phyloP scores from a whole-genome alignment of 92 coral and sea anemone genomes.

The Pocillopora grandis region DNA sequence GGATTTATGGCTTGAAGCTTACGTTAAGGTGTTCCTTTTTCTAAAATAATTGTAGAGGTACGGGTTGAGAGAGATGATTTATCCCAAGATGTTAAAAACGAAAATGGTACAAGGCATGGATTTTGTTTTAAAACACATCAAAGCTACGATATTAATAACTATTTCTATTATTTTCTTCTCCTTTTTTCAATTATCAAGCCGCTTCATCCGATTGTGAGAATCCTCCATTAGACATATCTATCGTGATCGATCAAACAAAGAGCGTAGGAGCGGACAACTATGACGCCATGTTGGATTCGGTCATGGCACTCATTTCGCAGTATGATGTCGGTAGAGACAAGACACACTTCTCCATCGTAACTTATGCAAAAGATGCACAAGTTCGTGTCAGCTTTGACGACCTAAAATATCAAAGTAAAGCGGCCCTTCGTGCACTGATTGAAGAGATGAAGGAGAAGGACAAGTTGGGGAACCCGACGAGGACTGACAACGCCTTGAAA shows the following conservation, averaged over 20 bases:
- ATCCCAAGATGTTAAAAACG: neutral
- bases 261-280: conserved; percentile 20
- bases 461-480: conserved; percentile 14
- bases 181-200: neutral
- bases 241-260: conserved; percentile 34
- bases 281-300: conserved; percentile 12
- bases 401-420: conserved; percentile 5
- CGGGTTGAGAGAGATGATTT: neutral
- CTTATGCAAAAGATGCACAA: neutral
- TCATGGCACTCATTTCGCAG: neutral
- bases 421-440: neutral
- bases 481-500: conserved; percentile 22
- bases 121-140: neutral
- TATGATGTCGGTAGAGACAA: conserved; percentile 22
- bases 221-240: conserved; percentile 25
- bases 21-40: no score
- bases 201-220: conserved; percentile 1
- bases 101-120: neutral
- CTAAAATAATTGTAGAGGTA: no score
- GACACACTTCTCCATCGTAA: conserved; percentile 28
- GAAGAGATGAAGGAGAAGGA: conserved; percentile 2
- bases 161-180: neutral
- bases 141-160: neutral
- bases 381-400: conserved; percentile 20
- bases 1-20: no score